Evolutionary conservation across 2,888 invertebrate species (phyloP), one percentile per base, ranked within the genome.

Genomic region (Plebejus anna): DNA sequence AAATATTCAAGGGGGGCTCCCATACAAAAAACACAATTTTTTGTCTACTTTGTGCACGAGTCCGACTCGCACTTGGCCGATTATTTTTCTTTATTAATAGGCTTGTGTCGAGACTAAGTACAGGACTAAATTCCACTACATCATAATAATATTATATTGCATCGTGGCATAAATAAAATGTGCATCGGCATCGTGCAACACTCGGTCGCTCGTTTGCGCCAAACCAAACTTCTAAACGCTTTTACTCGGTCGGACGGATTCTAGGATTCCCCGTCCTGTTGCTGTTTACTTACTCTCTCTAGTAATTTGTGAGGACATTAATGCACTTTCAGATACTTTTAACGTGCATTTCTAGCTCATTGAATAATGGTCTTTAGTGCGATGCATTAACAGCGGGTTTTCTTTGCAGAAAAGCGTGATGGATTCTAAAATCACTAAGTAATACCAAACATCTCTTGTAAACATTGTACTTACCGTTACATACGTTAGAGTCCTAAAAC

Each of bases 191-290:
- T 51, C 16, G 22, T 22, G 22, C 59, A 22, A 59, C 22, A 32
- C 1, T 32, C 16, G 32, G 16, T 66, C 32, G 66, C 66, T 13
- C 5, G 66, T 66, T 66, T 66, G 66, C 66, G 4, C 36, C 5
- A 32, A 66, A 66, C 32, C 77, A 77, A 70, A 70, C 70, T 75
- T 42, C 70, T 76, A 71, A 77, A 76, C 75, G 76, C 76, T 79
- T 79, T 79, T 77, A 76, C 76, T 55, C 70, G 75, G 76, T 76
- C 57, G 70, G 75, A 75, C 61, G 75, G 70, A 78, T 79, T 76
- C 59, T 75, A 70, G 59, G 57, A 70, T 70, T 70, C 66, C 61
- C 59, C 75, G 57, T 75, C 72, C 75, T 76, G 71, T 59, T 72
- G 72, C 72, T 78, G 75, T 78, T 77, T 78, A 78, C 73, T 76